Evolutionary conservation across 2,113 vertebrate species (phyloP).

Genomic region (Triplophysa rosa): DNA sequence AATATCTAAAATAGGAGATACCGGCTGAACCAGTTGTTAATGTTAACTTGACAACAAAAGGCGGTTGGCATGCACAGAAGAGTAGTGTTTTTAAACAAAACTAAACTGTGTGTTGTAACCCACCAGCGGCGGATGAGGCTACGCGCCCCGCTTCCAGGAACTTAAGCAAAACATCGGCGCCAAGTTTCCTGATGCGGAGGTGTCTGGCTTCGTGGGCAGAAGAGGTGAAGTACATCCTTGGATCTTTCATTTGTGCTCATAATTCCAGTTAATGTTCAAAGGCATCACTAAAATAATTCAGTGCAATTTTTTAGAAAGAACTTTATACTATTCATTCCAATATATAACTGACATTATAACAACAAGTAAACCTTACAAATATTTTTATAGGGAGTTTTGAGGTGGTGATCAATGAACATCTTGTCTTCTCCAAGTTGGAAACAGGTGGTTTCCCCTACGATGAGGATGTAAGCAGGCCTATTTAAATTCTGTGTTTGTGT

Average conservation of each 20-base stretch:
- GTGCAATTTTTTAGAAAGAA: too few species aligned
- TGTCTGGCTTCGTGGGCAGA: conserved; percentile 60
- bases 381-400: conserved; percentile 77
- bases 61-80: too few species aligned
- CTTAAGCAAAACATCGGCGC: conserved; percentile 73
- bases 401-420: conserved; percentile 81
- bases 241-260: background rate
- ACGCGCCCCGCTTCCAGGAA: conserved; percentile 78
- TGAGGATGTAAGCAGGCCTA: conserved; percentile 75
- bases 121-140: conserved; percentile 78
- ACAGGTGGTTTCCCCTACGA: conserved; percentile 80
- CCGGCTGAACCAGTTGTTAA: background rate
- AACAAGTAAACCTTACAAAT: background rate
- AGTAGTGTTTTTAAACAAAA: background rate
- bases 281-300: too few species aligned
- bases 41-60: background rate
- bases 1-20: too few species aligned
- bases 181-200: conserved; percentile 77
- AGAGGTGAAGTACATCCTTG: conserved; percentile 62
- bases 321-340: too few species aligned
- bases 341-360: too few species aligned
- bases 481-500: background rate
- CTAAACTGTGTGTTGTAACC: background rate
- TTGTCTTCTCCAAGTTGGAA: conserved; percentile 84
- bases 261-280: background rate